Conservation (phyloP, 2,113 vertebrate genomes). For the Chloroceryle aenea region DNA sequence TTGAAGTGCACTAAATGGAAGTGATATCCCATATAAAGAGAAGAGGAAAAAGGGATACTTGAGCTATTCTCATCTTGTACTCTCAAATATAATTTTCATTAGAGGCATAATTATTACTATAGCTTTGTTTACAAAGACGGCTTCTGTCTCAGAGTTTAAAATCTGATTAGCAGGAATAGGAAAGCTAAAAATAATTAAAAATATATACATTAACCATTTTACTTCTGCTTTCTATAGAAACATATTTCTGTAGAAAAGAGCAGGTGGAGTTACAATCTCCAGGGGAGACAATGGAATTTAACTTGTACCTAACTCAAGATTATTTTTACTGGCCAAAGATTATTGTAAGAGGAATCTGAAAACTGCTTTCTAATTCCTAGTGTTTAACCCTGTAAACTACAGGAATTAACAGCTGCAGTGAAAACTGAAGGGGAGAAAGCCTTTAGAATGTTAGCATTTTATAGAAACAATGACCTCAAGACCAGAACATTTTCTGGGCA, state of each 20-base stretch:
- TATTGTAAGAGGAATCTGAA: background rate
- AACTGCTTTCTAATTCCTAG: background rate
- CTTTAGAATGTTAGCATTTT: background rate
- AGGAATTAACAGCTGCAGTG: background rate
- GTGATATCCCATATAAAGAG: background rate
- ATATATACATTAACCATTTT: background rate
- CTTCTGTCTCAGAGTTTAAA: background rate
- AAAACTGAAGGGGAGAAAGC: background rate
- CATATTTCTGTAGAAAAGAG: background rate
- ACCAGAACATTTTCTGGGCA: background rate
- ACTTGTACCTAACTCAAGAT: background rate
- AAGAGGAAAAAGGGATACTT: background rate
- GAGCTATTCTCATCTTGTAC: background rate
- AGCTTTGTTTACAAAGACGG: background rate
- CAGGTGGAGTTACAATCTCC: background rate
- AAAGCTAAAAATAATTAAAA: background rate
- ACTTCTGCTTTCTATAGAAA: background rate
- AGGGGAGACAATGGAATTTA: background rate
- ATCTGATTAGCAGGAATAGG: background rate
- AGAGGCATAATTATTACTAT: background rate
- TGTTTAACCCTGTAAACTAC: background rate
- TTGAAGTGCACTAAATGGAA: background rate
- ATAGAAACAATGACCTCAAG: background rate
- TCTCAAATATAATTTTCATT: background rate
- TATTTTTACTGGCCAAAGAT: background rate